Evolutionary conservation across 2,113 vertebrate genomes (phyloP), one percentile per base, ranked within the genome.

Genomic region (Sebastes fasciatus): DNA sequence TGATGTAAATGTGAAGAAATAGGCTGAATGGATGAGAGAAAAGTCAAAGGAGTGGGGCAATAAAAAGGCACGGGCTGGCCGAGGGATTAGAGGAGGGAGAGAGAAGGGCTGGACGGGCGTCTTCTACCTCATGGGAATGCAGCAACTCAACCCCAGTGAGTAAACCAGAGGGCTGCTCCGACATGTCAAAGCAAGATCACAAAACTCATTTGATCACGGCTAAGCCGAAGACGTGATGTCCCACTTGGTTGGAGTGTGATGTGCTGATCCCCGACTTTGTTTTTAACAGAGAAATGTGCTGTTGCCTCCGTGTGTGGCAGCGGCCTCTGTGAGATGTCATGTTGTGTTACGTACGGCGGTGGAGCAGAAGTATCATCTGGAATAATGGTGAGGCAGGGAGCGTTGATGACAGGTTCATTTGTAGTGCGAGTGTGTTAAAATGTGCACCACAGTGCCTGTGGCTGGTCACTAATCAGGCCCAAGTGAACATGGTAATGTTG

Each of bases 1-100:
- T 94, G 91, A 94, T 86, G 93, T 87, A 93, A 93, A 94, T 92
- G 89, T 90, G 91, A 87, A 92, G 90, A 93, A 92, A 92, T 84
- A 77, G 84, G 86, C 87, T 82, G 61, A 51, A 54, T 88, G 91
- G 86, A 77, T 65, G 82, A 86, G 80, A 82, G 80, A 83, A 86
- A 80, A 86, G 76, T 77, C 69, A 78, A 69, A 85, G 87, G 74
- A 74, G 4, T 7, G 68, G 16, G 68, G 76, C 80, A 84, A 86
- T 91, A 70, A 71, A 85, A 88, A 79, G 71, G 21, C 68, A 1
- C 21, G 8, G 58, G 78, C 52, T 17, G 63, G 64, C 60, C 13
- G 13, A 13, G 21, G 55, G 71, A 46, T 12, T 51, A 62, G 10
- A 51, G 55, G 70, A 62, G 52, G 49, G 46, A 46, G 49, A 57